These are phyloP conservation scores for Eulemur mongoz DNA, from an alignment of 2,797 vertebrate genomes.

Conservation along the genomic window DNA sequence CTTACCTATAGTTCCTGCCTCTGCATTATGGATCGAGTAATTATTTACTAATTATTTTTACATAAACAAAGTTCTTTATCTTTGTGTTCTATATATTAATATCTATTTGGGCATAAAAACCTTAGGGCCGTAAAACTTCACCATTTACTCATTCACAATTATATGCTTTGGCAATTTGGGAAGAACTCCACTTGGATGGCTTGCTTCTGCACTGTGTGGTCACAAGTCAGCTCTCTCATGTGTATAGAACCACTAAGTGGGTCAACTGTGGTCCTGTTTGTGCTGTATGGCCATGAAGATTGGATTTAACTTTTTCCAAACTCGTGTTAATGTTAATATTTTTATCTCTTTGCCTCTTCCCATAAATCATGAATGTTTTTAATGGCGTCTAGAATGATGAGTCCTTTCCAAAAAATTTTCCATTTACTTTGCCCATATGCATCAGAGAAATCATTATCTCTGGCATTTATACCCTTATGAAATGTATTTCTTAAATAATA, in stretches of 20 bases:
- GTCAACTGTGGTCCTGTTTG: background rate
- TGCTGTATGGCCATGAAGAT: background rate
- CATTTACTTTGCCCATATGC: background rate
- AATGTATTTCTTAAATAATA: background rate
- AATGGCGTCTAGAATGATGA: background rate
- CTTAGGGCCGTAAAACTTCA: background rate
- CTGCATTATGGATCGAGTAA: too few relatives aligned
- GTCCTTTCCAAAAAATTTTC: background rate
- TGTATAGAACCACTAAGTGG: background rate
- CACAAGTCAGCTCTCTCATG: fast-evolving
- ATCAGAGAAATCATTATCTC: background rate
- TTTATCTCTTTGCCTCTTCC: background rate
- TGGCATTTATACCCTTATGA: background rate
- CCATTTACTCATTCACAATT: background rate
- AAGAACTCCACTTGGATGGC: background rate
- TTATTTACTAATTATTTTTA: background rate
- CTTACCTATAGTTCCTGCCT: too few relatives aligned
- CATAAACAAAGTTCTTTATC: background rate
- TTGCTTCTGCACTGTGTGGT: background rate
- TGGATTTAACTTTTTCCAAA: background rate
- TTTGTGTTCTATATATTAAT: background rate
- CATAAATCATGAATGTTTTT: background rate
- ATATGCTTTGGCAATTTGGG: background rate
- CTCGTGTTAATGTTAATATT: background rate
- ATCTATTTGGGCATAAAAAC: background rate